Evolutionary conservation across 2,113 vertebrate genomes (phyloP).

Genomic region (Limanda limanda): DNA sequence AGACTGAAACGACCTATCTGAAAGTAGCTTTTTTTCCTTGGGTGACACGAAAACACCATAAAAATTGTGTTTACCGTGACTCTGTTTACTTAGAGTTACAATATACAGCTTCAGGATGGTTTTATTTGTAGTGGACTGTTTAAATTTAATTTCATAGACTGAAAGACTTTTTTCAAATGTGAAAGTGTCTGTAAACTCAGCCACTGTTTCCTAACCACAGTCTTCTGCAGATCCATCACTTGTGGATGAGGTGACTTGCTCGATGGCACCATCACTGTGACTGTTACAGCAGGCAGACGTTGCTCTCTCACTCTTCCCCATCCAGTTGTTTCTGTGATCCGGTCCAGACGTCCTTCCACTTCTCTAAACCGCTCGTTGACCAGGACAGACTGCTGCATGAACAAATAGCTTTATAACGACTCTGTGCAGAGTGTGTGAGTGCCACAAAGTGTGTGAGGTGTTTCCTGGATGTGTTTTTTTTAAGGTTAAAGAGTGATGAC

Average conservation of each 20-base stretch:
- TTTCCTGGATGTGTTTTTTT: slow-evolving; percentile 48
- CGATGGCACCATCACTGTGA: not conserved
- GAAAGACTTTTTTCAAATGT: too few relatives aligned
- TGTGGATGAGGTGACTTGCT: slow-evolving; percentile 6
- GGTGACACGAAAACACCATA: too few relatives aligned
- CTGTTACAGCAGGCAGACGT: not conserved
- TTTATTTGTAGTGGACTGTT: too few relatives aligned
- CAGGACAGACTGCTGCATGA: slow-evolving; percentile 52
- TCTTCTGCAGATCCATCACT: not conserved
- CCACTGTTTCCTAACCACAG: not conserved
- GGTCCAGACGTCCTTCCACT: not conserved
- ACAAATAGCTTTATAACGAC: slow-evolving; percentile 64
- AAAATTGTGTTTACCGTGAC: too few relatives aligned
- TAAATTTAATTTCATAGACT: too few relatives aligned
- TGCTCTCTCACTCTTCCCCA: slow-evolving; percentile 11
- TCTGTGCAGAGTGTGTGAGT: slow-evolving; percentile 59
- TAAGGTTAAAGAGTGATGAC: slow-evolving; percentile 72
- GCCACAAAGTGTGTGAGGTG: slow-evolving; percentile 58
- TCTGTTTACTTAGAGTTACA: too few relatives aligned
- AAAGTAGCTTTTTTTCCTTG: too few relatives aligned
- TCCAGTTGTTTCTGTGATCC: slow-evolving; percentile 1
- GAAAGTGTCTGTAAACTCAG: slow-evolving; percentile 23
- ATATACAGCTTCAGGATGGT: too few relatives aligned
- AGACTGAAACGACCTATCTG: too few relatives aligned
- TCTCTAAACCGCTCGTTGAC: slow-evolving; percentile 6